Evolutionary conservation across 2,888 invertebrate species (phyloP).

Genomic region (Drosophila imparisetae): DNA sequence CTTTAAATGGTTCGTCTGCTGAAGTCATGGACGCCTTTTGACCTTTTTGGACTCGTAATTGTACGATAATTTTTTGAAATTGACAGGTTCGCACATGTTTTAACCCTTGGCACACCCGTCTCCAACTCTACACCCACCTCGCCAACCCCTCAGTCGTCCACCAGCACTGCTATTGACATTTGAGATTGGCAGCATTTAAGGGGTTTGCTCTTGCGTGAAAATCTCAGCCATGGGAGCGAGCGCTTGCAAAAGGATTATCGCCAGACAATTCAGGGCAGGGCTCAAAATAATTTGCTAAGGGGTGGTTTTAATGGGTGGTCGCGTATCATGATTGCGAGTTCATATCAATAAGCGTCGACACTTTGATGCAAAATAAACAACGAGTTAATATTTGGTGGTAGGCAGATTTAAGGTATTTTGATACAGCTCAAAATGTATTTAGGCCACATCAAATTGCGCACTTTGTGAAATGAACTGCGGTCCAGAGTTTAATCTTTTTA

Average conservation of each 20-base stretch:
- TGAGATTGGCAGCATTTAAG: conserved; percentile 70
- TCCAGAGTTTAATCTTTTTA: not conserved
- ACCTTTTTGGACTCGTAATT: conserved; percentile 48
- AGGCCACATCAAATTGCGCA: not conserved
- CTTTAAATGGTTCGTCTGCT: conserved; percentile 61
- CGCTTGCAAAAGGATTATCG: conserved; percentile 78
- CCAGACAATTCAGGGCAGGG: conserved; percentile 20
- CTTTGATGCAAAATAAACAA: conserved; percentile 18
- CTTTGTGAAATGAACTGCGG: not conserved
- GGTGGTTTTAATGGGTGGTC: conserved; percentile 16
- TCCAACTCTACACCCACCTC: conserved; percentile 6
- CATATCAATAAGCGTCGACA: conserved; percentile 32
- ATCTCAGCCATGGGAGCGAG: conserved; percentile 56
- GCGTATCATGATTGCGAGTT: conserved; percentile 15
- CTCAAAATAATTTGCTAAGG: conserved; percentile 8
- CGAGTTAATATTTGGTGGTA: not conserved
- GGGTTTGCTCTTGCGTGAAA: conserved; percentile 75
- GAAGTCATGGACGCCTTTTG: conserved; percentile 21
- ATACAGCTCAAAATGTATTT: not conserved
- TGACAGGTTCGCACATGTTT: conserved; percentile 61
- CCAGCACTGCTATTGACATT: conserved; percentile 81
- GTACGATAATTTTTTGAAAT: conserved; percentile 60
- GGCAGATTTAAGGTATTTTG: not conserved
- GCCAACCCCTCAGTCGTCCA: not conserved
- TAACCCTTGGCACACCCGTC: conserved; percentile 11